Conservation (phyloP, 2,113 vertebrate species). For the Notothenia coriiceps region DNA sequence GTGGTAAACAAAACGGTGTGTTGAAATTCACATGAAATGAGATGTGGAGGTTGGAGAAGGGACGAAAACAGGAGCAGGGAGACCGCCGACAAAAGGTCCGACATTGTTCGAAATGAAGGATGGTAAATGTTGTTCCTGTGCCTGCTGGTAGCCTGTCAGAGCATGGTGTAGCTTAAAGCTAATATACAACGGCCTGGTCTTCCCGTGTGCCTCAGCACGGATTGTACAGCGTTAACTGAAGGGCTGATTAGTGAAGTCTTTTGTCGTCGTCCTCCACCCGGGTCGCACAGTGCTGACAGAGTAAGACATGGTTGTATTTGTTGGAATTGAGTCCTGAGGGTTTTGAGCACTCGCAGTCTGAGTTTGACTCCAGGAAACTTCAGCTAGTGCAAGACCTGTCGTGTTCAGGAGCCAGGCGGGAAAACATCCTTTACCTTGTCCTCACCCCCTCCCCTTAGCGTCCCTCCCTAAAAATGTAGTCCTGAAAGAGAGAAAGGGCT, state of each 20-base stretch:
- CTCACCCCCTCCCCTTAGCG: neutral
- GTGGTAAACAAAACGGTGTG: conserved; percentile 63
- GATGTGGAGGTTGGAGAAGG: conserved; percentile 13
- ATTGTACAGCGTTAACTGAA: conserved; percentile 46
- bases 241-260: conserved; percentile 31
- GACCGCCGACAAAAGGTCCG: conserved; percentile 5
- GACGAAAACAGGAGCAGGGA: conserved; percentile 4
- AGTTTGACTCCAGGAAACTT: conserved; percentile 38
- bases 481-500: conserved; percentile 56
- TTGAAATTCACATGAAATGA: conserved; percentile 61
- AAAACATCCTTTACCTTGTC: conserved; percentile 39
- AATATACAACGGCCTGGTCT: conserved; percentile 29
- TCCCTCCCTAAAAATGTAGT: conserved; percentile 31
- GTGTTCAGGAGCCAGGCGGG: conserved; percentile 57
- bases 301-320: conserved; percentile 70
- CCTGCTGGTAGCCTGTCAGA: conserved; percentile 38
- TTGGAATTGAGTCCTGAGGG: conserved; percentile 77
- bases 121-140: conserved; percentile 14
- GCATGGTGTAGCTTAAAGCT: conserved; percentile 48
- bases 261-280: conserved; percentile 12
- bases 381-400: conserved; percentile 76
- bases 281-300: conserved; percentile 74
- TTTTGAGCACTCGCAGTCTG: conserved; percentile 61
- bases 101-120: conserved; percentile 1
- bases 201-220: conserved; percentile 30